Conservation (phyloP, 2,113 vertebrate genomes). For the Chaetodon auriga region DNA sequence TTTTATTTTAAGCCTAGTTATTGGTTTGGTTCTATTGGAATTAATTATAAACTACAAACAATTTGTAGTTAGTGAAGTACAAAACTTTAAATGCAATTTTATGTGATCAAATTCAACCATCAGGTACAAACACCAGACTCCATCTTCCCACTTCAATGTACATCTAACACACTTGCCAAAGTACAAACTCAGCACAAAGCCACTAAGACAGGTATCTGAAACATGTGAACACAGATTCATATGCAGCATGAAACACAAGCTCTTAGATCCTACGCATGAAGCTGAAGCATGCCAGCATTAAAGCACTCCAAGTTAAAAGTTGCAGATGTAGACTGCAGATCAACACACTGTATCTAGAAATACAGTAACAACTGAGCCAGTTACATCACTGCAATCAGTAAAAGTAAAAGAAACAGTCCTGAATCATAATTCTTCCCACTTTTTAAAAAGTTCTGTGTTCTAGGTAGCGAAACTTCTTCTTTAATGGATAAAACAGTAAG, state of each 20-base stretch:
- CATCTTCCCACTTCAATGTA: background rate
- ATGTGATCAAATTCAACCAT: background rate
- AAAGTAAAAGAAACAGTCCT: background rate
- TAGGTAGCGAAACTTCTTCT: background rate
- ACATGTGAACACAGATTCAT: background rate
- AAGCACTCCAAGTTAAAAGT: background rate
- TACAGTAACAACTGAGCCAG: background rate
- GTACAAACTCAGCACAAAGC: background rate
- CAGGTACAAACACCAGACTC: background rate
- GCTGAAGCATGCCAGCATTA: background rate
- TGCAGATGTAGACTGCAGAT: no score
- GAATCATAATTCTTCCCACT: background rate
- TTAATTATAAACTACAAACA: background rate
- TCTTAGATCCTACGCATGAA: background rate
- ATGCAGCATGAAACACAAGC: background rate
- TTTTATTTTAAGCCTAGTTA: background rate
- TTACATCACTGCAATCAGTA: background rate
- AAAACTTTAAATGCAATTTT: background rate
- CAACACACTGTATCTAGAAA: background rate
- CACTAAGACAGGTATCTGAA: background rate
- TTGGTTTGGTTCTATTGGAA: background rate
- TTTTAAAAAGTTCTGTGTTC: background rate
- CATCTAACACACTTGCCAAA: background rate
- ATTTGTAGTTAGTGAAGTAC: background rate
- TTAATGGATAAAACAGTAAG: background rate